phyloP scores from a whole-genome alignment of 30 jellyfish, hydroid and myxozoan genomes.

The Aurelia aurita region DNA sequence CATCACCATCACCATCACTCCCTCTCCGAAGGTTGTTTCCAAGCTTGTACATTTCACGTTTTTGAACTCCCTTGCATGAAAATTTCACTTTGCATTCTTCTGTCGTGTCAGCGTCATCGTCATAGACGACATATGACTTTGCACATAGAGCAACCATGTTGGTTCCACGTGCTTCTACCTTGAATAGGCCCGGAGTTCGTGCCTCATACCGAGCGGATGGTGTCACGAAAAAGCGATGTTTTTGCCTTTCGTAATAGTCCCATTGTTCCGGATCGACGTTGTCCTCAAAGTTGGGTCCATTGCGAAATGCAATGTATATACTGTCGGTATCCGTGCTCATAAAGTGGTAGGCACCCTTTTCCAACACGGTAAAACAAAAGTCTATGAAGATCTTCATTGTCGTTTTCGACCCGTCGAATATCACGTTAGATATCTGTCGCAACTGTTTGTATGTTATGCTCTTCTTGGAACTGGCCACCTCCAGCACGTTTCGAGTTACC shows the following conservation, averaged over 20 bases:
- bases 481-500: background rate
- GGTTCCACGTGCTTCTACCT: background rate
- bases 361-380: background rate
- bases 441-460: background rate
- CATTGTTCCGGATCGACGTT: background rate
- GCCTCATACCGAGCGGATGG: background rate
- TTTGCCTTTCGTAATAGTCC: background rate
- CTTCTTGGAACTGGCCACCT: background rate
- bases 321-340: slow-evolving; percentile 3
- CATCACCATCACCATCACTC: too few relatives aligned
- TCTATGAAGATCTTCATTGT: background rate
- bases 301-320: background rate
- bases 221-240: background rate
- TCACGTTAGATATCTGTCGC: background rate
- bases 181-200: background rate
- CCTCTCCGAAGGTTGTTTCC: background rate
- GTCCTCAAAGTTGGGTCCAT: background rate
- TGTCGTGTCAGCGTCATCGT: background rate
- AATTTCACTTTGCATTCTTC: background rate
- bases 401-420: background rate
- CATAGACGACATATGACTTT: background rate
- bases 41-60: background rate
- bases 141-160: background rate
- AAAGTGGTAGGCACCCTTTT: background rate
- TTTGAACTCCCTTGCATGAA: background rate